Base-by-base conservation (phyloP, 2,888 invertebrate species). In the Xestoiulus laeticollis region DNA sequence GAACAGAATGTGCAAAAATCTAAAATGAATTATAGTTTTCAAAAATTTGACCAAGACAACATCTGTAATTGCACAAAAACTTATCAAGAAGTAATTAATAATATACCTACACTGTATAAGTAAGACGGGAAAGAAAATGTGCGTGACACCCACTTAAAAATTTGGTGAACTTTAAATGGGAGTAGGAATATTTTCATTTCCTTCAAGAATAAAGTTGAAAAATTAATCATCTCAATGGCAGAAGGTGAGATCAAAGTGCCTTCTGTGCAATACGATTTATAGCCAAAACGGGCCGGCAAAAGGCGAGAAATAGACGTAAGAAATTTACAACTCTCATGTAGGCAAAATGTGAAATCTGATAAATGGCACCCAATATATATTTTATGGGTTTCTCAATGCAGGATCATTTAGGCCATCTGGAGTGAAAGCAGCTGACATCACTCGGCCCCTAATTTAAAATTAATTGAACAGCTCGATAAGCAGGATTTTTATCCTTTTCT, bases 261-360 rank as follows among this genome's bases (percentile, higher is more conserved):
- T 68, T 68, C 68, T 68, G 68, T 26, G 22, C 68, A 26, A 68
- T 22, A 26, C 22, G 26, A 68, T 68, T 68, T 68, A 68, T 22
- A n/a, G 68, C 68, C 68, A 4, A 68, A 68, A 59, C 4, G 68
- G 68, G 68, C 10, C 68, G 22, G 22, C 22, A 68, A 68, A 68
- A n/a, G 38, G 38, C 38, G 38, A 38, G 38, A 38, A 38, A 38
- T 38, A 38, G 3, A 68, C 68, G 68, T 68, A 68, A 68, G 68
- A 68, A 68, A 68, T 68, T 68, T 68, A 68, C 22, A 22, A 68
- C 68, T 22, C n/a, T 26, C 22, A 68, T 68, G 68, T 68, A 68
- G 68, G 68, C 68, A 68, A 68, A 68, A 68, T 68, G 68, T 68
- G 68, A 68, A 68, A 68, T 68, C 68, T 68, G 68, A 68, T 68